Percentiles rank a stretch among this genome's conserved stretches.
Evolutionary conservation across 2,888 invertebrate genomes (phyloP).

Genomic region (Rhopalosiphum nymphaeae): DNA sequence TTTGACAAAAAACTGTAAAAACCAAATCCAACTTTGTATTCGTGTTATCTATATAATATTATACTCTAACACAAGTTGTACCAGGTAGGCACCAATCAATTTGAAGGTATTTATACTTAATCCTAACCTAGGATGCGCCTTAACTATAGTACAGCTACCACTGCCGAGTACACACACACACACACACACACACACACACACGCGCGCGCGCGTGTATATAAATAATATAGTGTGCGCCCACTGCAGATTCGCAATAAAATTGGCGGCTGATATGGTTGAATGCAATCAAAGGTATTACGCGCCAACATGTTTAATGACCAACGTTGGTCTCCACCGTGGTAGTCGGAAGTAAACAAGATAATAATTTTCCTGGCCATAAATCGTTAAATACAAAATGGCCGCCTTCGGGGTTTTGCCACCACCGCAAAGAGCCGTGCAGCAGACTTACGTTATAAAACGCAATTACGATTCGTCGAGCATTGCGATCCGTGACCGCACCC

Average conservation of each 20-base stretch:
- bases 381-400: slow-evolving; percentile 48
- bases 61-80: background rate
- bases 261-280: slow-evolving; percentile 14
- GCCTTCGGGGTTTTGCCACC: slow-evolving; percentile 3
- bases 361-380: slow-evolving; percentile 41
- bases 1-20: background rate
- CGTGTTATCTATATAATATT: background rate
- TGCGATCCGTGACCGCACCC: slow-evolving; percentile 28
- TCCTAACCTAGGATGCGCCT: background rate
- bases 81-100: background rate
- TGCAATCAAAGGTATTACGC: slow-evolving; percentile 33
- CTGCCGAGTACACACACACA: background rate
- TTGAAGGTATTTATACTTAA: background rate
- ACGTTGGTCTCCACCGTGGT: background rate
- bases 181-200: background rate
- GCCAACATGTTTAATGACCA: slow-evolving; percentile 35
- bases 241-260: slow-evolving; percentile 35
- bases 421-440: background rate
- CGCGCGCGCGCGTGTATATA: background rate
- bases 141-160: background rate
- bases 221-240: background rate
- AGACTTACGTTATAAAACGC: slow-evolving; percentile 26
- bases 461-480: slow-evolving; percentile 36
- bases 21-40: background rate
- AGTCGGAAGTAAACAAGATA: slow-evolving; percentile 45